Percentiles rank a stretch among this genome's conserved stretches.
These are phyloP conservation scores for Etheostoma cragini DNA, from an alignment of 2,113 vertebrate genomes.

Conservation along the genomic window DNA sequence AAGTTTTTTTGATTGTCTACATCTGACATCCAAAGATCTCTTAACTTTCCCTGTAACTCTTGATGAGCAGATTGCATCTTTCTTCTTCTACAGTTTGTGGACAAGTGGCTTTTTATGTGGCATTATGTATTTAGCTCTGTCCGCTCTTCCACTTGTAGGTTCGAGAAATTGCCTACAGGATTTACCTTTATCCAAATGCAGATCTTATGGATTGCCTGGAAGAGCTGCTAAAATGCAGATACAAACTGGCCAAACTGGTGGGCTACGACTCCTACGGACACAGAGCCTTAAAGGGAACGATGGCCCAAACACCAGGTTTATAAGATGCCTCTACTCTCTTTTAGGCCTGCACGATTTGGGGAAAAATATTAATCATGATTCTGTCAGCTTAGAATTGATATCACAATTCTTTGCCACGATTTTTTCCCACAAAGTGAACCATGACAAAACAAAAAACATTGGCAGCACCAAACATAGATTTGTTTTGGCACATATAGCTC, in stretches of 20 bases:
- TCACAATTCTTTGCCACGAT: too few relatives aligned
- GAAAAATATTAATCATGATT: too few relatives aligned
- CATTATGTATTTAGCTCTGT: constrained; percentile 17
- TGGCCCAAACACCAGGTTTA: constrained; percentile 93
- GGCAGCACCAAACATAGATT: too few relatives aligned
- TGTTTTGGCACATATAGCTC: too few relatives aligned
- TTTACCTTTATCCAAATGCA: constrained; percentile 92
- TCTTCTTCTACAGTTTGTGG: neutral
- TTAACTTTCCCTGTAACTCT: neutral
- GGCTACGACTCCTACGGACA: constrained; percentile 93
- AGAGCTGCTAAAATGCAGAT: constrained; percentile 88
- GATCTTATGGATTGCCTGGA: constrained; percentile 88
- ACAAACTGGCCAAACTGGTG: constrained; percentile 91
- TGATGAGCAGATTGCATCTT: neutral
- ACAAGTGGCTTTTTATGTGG: neutral
- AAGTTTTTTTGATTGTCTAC: neutral
- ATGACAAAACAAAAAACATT: too few relatives aligned
- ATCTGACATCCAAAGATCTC: neutral
- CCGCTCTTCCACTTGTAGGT: constrained; percentile 80
- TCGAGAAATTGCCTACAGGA: constrained; percentile 94
- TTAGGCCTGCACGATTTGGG: too few relatives aligned
- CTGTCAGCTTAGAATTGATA: too few relatives aligned
- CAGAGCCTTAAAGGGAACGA: constrained; percentile 94
- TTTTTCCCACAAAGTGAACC: too few relatives aligned
- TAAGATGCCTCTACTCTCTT: neutral